phyloP scores from a whole-genome alignment of 2,797 vertebrate genomes.

The Cacajao melanocephalus region DNA sequence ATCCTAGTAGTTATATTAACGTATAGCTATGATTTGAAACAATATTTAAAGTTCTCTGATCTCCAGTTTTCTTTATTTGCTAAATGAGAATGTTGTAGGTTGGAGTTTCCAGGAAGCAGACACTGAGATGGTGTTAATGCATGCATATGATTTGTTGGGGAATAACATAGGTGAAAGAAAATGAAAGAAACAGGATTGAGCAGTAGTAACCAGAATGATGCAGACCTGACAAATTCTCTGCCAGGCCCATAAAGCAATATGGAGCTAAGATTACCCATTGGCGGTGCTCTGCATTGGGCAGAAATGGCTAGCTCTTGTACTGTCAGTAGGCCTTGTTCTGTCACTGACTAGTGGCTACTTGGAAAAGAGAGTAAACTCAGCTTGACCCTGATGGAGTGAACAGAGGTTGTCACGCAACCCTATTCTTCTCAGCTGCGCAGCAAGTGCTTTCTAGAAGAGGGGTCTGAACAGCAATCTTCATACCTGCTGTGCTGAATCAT shows the following conservation, averaged over 20 bases:
- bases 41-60: background rate
- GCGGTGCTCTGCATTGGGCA: background rate
- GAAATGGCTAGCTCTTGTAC: background rate
- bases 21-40: background rate
- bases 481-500: background rate
- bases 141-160: background rate
- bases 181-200: background rate
- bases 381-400: background rate
- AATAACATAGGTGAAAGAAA: background rate
- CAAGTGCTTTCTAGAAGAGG: background rate
- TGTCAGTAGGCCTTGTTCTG: background rate
- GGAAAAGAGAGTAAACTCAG: background rate
- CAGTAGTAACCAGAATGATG: background rate
- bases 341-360: background rate
- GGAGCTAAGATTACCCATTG: background rate
- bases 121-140: background rate
- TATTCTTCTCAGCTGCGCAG: background rate
- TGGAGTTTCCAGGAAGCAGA: background rate
- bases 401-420: background rate
- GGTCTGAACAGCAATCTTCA: background rate
- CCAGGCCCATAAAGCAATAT: background rate
- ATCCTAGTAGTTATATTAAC: background rate
- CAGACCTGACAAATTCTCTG: background rate
- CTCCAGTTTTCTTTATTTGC: background rate
- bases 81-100: background rate